These are phyloP conservation scores for Andrena dorsata DNA, from an alignment of 2,888 invertebrate species.

Conservation along the genomic window DNA sequence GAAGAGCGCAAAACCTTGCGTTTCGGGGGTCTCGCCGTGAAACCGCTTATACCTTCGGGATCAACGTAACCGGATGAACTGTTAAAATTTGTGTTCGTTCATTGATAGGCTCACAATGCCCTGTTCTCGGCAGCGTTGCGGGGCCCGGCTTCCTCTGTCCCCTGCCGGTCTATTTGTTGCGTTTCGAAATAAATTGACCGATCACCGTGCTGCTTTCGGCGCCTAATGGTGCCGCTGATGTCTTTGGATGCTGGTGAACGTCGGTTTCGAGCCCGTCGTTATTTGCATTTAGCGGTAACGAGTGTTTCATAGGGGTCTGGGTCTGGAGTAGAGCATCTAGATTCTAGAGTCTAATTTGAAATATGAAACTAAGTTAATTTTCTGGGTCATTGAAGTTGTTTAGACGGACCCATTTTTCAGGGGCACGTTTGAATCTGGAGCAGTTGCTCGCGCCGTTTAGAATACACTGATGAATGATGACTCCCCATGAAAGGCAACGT, in stretches of 20 bases:
- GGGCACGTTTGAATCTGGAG: too few species aligned
- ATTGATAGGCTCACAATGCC: conserved; percentile 60
- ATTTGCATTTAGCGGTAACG: conserved; percentile 18
- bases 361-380: too few species aligned
- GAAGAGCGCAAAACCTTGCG: conserved; percentile 56
- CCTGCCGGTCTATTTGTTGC: conserved; percentile 45
- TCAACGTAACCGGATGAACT: conserved; percentile 68
- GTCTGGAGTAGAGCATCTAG: not conserved
- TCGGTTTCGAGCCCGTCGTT: not conserved
- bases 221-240: conserved; percentile 38
- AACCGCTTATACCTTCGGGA: conserved; percentile 65
- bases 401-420: too few species aligned
- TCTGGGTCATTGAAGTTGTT: too few species aligned
- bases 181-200: conserved; percentile 53
- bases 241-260: conserved; percentile 17
- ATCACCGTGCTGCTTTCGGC: conserved; percentile 13
- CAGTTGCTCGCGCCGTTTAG: too few species aligned
- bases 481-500: too few species aligned
- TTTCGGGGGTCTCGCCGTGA: conserved; percentile 55
- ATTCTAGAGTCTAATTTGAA: too few species aligned
- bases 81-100: conserved; percentile 64
- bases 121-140: conserved; percentile 12
- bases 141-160: conserved; percentile 14
- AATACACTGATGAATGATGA: too few species aligned
- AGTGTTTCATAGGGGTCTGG: not conserved